phyloP scores from a whole-genome alignment of 2,888 invertebrate genomes.

The Drosophila cyrtoloma region DNA sequence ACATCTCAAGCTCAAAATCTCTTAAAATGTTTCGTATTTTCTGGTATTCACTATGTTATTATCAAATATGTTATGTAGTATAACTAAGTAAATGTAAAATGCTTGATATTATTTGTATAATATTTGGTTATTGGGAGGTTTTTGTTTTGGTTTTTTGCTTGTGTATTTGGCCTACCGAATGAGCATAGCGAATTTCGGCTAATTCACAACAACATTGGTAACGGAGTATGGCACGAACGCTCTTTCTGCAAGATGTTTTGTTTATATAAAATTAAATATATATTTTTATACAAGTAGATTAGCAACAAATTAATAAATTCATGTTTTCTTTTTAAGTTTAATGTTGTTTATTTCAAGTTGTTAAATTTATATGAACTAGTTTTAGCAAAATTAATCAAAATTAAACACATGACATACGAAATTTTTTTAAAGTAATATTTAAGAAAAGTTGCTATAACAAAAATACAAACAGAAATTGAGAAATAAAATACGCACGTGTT shows the following conservation, averaged over 20 bases:
- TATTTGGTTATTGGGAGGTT: slow-evolving; percentile 44
- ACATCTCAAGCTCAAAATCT: slow-evolving; percentile 38
- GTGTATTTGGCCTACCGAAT: slow-evolving; percentile 85
- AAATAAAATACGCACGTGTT: slow-evolving; percentile 59
- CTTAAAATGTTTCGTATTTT: slow-evolving; percentile 14
- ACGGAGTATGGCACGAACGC: slow-evolving; percentile 86
- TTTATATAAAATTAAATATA: slow-evolving; percentile 75
- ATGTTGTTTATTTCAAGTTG: slow-evolving; percentile 42
- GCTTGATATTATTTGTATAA: slow-evolving; percentile 47
- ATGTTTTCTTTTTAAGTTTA: slow-evolving; percentile 29
- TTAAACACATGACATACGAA: slow-evolving; percentile 26
- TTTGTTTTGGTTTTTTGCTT: slow-evolving; percentile 69
- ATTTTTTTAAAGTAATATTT: slow-evolving; percentile 5
- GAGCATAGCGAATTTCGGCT: slow-evolving; percentile 86
- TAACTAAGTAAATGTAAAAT: slow-evolving; percentile 24
- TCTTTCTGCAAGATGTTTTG: slow-evolving; percentile 85
- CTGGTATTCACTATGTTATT: slow-evolving; percentile 29
- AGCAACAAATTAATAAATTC: slow-evolving; percentile 35
- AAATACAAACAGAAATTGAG: slow-evolving; percentile 25
- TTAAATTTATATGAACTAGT: slow-evolving; percentile 42
- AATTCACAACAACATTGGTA: slow-evolving; percentile 86
- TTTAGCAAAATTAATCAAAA: slow-evolving; percentile 43
- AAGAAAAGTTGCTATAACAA: slow-evolving; percentile 37
- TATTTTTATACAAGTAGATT: slow-evolving; percentile 57
- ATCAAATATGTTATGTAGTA: slow-evolving; percentile 31